Evolutionary conservation across 2,797 vertebrate species (phyloP).

Genomic region (Cheirogaleus major): DNA sequence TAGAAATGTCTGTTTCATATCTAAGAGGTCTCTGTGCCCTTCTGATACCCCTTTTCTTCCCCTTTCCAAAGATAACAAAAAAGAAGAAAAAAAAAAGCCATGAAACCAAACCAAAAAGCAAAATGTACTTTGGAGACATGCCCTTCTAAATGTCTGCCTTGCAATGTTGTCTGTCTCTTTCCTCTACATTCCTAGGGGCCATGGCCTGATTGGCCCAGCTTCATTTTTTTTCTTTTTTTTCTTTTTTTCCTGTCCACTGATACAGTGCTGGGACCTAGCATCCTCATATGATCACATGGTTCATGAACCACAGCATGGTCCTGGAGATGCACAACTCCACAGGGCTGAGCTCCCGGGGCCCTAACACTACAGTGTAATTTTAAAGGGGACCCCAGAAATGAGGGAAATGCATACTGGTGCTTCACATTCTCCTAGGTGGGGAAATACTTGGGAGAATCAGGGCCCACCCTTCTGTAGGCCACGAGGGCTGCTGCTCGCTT

Average conservation of each 20-base stretch:
- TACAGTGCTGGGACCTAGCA: not conserved
- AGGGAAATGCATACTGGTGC: not conserved
- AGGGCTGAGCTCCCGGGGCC: not conserved
- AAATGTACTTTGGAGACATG: not conserved
- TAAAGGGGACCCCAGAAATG: not conserved
- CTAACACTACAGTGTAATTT: not conserved
- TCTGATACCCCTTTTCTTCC: not conserved
- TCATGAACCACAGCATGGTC: not conserved
- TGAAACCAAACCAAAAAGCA: slow-evolving; percentile 9
- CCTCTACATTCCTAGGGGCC: not conserved
- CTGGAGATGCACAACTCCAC: not conserved
- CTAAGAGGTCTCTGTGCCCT: not conserved
- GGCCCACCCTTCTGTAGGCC: not conserved
- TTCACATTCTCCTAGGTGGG: not conserved
- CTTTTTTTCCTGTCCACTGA: not conserved
- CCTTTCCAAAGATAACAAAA: not conserved
- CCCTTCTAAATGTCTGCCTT: not conserved
- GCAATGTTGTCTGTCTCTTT: not conserved
- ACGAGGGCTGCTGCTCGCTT: not conserved
- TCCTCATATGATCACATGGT: accelerated
- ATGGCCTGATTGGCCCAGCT: not conserved
- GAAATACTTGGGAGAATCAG: not conserved
- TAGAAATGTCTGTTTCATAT: not conserved
- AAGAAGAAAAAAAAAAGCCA: not conserved
- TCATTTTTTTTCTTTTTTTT: not conserved